These are phyloP conservation scores for Biston betularia DNA, from an alignment of 2,888 invertebrate genomes.

Conservation along the genomic window DNA sequence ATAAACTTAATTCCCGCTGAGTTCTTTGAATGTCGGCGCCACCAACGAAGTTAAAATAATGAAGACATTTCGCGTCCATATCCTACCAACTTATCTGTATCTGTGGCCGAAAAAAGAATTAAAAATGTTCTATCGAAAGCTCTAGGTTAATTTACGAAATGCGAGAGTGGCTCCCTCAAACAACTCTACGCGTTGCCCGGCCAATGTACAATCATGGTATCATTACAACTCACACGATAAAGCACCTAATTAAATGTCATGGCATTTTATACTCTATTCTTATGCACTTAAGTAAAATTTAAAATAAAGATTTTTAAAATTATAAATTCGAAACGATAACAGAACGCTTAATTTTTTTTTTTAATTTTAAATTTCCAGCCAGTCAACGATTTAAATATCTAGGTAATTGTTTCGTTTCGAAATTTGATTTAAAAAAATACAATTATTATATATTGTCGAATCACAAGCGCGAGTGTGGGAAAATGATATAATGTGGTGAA, in stretches of 20 bases:
- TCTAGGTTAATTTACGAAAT: neutral
- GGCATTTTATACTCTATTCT: conserved; percentile 23
- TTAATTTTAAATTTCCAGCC: conserved; percentile 29
- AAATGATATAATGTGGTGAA: no score
- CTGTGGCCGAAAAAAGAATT: neutral
- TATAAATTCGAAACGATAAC: conserved; percentile 40
- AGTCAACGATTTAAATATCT: conserved; percentile 18
- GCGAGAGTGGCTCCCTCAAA: neutral
- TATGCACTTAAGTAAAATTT: conserved; percentile 12
- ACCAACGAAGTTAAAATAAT: conserved; percentile 74
- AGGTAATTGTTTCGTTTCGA: conserved; percentile 7
- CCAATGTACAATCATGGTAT: conserved; percentile 54
- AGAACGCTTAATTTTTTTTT: conserved; percentile 35
- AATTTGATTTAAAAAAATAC: conserved; percentile 14
- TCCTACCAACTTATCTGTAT: conserved; percentile 1
- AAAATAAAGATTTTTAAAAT: conserved; percentile 12
- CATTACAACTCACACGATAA: conserved; percentile 63
- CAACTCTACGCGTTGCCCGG: neutral
- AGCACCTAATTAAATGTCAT: conserved; percentile 47
- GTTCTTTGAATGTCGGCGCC: conserved; percentile 50
- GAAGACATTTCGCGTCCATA: conserved; percentile 71
- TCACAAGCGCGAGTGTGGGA: no score
- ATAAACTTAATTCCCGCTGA: conserved; percentile 27
- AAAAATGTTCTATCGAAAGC: neutral
- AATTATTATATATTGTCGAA: no score